phyloP scores from a whole-genome alignment of 2,113 vertebrate species.

The Nothoprocta pentlandii region DNA sequence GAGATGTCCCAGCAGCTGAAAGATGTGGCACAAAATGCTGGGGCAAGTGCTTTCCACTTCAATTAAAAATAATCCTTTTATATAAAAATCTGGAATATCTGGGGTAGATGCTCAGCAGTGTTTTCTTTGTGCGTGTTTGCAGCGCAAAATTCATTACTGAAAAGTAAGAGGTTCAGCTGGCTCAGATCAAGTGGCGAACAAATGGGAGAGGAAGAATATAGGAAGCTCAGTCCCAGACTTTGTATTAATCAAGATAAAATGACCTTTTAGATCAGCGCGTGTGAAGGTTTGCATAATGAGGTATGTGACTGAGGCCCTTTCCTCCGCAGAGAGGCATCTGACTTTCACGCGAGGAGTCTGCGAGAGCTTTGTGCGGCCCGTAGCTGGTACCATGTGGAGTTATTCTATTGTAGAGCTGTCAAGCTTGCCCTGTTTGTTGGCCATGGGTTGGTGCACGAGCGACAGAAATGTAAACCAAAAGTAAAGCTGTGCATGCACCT shows the following conservation, averaged over 20 bases:
- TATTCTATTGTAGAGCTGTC: accelerated
- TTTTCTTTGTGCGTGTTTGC: accelerated
- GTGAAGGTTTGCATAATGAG: accelerated
- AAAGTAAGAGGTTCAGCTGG: background rate
- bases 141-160: accelerated
- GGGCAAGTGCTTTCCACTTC: background rate
- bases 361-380: accelerated
- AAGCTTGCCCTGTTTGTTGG: background rate
- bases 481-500: accelerated
- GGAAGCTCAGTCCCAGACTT: background rate
- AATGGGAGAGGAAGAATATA: background rate
- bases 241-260: background rate
- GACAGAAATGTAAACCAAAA: background rate
- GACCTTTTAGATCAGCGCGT: background rate
- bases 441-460: accelerated
- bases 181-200: background rate
- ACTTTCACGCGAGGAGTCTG: accelerated
- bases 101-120: accelerated
- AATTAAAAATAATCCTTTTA: accelerated
- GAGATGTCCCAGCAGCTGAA: background rate
- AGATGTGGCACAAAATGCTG: accelerated
- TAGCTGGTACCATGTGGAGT: accelerated
- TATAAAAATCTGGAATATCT: accelerated
- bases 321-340: background rate
- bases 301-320: background rate